A percentile compares a stretch with the other conserved stretches of the same genome.
phyloP scores from a whole-genome alignment of 2,888 invertebrate genomes.

The Sialis lutaria region DNA sequence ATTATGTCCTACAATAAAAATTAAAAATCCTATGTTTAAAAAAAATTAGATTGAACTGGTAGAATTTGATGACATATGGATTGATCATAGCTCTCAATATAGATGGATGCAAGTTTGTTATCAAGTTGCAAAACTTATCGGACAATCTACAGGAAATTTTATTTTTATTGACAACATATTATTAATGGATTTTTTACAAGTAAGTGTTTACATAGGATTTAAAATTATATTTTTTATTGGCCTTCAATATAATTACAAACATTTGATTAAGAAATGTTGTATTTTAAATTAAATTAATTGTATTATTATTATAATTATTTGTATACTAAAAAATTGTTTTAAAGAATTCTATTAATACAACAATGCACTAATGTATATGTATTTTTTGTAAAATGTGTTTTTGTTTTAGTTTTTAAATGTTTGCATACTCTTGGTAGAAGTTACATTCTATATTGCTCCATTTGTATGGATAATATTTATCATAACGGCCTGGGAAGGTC shows the following conservation, averaged over 20 bases:
- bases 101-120: slow-evolving; percentile 58
- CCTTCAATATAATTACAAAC: no score
- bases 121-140: slow-evolving; percentile 58
- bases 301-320: no score
- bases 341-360: no score
- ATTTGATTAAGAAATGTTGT: no score
- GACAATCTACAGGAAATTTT: slow-evolving; percentile 52
- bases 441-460: slow-evolving; percentile 33
- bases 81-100: slow-evolving; percentile 41
- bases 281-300: no score
- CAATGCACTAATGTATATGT: no score
- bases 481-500: slow-evolving; percentile 44
- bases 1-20: not conserved
- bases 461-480: slow-evolving; percentile 37
- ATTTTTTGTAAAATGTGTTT: no score
- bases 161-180: slow-evolving; percentile 38
- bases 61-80: slow-evolving; percentile 36
- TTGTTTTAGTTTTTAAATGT: slow-evolving; percentile 4
- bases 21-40: no score
- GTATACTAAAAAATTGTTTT: no score
- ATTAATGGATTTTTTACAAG: slow-evolving; percentile 45
- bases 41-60: slow-evolving; percentile 32
- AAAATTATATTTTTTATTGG: no score
- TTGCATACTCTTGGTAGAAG: slow-evolving; percentile 23
- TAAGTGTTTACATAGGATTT: slow-evolving; percentile 12